phyloP scores from a whole-genome alignment of 2,113 vertebrate species.

The Verasper variegatus region DNA sequence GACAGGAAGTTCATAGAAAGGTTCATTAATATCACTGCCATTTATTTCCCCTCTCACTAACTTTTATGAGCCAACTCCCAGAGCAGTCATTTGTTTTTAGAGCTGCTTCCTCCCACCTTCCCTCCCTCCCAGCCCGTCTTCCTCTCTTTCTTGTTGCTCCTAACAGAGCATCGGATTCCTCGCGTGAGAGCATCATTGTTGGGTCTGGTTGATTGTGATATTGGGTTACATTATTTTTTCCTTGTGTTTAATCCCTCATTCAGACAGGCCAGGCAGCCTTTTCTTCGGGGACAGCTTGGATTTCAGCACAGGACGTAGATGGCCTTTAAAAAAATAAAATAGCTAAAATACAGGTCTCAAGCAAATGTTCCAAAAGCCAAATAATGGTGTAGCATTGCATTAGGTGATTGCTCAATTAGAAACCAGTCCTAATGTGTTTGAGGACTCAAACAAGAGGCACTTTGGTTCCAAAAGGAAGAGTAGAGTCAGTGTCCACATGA shows the following conservation, averaged over 20 bases:
- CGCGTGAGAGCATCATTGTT: constrained; percentile 33
- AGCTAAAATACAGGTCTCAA: neutral
- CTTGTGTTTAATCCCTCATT: constrained; percentile 35
- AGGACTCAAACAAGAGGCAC: neutral
- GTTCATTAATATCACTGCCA: neutral
- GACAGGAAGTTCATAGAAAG: neutral
- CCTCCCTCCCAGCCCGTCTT: neutral
- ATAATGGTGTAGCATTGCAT: constrained; percentile 2
- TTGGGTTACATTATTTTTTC: constrained; percentile 42
- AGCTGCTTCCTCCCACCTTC: neutral
- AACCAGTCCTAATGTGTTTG: neutral
- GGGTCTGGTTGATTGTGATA: constrained; percentile 39
- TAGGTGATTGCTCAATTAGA: constrained; percentile 23
- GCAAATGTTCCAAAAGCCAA: neutral
- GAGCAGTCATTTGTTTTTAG: neutral
- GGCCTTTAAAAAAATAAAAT: neutral
- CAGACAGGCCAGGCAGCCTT: constrained; percentile 25
- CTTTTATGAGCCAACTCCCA: neutral
- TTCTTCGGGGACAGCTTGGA: constrained; percentile 41
- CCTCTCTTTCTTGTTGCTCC: neutral
- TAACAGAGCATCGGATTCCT: constrained; percentile 39
- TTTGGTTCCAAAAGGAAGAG: no score
- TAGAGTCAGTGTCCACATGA: neutral
- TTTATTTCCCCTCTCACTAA: neutral
- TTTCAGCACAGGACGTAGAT: constrained; percentile 26